Base-by-base conservation (phyloP, 23 tunicate genomes). In the Trididemnum nubilum region DNA sequence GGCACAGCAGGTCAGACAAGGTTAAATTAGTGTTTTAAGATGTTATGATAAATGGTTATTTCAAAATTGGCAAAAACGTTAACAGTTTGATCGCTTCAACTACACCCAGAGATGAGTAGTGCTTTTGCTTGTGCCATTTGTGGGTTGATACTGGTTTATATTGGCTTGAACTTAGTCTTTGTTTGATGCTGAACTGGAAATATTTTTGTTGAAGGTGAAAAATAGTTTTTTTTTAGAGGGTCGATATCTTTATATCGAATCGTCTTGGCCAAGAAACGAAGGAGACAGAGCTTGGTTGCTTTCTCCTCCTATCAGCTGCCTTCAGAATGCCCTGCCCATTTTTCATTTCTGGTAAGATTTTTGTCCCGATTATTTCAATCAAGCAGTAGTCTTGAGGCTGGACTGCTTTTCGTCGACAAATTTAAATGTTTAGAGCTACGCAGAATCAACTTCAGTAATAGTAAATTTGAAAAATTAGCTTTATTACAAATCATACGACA, bases 251-350 rank as follows among this genome's bases (percentile, higher is more conserved):
- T 91, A 81, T 76, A 82, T 82, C 69, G 97, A 91, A 71, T 77
- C 88, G 25, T 91, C 97, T 22, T 91, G 91, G 91, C 97, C 97
- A 2, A 51, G 97, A 12, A 77, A 33, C 15, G 90, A 86, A 49
- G 90, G 97, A 21, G 91, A 91, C 67, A 81, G 58, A 36, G 97
- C 97, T 1, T 25, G 80, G 35, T 50, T 91, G 4, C 34, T 91
- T 28, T 91, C 97, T 36, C 97, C 97, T 29, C 51, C 72, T 1
- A 86, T 86, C 28, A 36, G 30, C n/a, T 91, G 97, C 65, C 39
- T 74, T 34, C 24, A 36, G 23, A 82, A 77, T 19, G 90, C 83
- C 34, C 66, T 35, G 26, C 87, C 91, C 2, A 49, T 91, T 1
- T 91, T 91, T 71, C 85, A 67, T 15, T 86, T 91, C 35, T 91